Conservation (phyloP, 2,113 vertebrate species). For the Rhabdomys dilectus region DNA sequence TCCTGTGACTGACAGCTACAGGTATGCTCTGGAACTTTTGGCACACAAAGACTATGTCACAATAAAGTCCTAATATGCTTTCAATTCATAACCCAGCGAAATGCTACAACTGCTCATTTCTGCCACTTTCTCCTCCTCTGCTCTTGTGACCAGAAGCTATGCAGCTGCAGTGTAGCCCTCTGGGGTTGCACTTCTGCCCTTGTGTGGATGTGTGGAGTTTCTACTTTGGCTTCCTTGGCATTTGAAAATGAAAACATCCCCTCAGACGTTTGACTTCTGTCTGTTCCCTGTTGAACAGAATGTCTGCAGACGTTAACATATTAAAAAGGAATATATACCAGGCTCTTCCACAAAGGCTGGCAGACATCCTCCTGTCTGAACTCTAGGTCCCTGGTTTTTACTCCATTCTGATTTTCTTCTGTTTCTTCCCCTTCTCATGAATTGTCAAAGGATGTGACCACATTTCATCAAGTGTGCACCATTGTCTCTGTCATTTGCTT, state of each 20-base stretch:
- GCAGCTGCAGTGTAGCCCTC: accelerated
- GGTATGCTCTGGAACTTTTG: background rate
- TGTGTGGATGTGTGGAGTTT: background rate
- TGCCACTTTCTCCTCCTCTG: background rate
- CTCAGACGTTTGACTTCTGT: background rate
- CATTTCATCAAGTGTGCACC: constrained; percentile 13
- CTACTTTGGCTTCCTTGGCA: background rate
- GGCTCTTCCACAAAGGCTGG: background rate
- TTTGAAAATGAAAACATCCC: constrained; percentile 11
- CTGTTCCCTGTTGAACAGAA: background rate
- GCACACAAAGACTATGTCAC: background rate
- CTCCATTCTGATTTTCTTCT: background rate
- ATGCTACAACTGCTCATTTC: background rate
- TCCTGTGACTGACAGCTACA: background rate
- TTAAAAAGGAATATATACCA: background rate
- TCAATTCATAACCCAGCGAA: background rate
- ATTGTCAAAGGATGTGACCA: constrained; percentile 12
- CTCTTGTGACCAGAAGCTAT: accelerated
- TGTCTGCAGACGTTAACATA: background rate
- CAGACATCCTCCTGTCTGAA: background rate
- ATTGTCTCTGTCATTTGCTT: background rate
- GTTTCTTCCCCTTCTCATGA: background rate
- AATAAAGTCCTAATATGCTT: background rate
- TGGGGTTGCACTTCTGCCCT: background rate
- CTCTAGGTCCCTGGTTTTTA: background rate